These are phyloP conservation scores for Euura lappo DNA, from an alignment of 1,140 invertebrate species.

Conservation along the genomic window DNA sequence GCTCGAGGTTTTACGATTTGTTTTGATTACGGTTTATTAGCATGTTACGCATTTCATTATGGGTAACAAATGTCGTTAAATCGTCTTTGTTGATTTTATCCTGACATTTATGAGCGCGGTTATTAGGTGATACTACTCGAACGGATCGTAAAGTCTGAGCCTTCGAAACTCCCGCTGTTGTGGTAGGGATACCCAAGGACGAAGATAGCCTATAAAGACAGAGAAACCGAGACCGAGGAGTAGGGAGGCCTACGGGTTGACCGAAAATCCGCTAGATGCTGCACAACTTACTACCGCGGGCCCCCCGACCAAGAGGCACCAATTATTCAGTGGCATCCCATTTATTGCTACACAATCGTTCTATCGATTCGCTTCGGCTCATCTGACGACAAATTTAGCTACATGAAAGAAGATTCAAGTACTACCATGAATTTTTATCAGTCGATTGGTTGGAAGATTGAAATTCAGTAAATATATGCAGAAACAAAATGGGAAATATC, in stretches of 20 bases:
- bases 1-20: slow-evolving; percentile 52
- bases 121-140: slow-evolving; percentile 55
- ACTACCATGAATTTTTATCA: neutral
- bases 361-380: slow-evolving; percentile 22
- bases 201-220: neutral
- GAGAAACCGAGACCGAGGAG: slow-evolving; percentile 20
- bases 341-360: neutral
- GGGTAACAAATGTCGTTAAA: slow-evolving; percentile 54
- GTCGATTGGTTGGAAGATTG: neutral
- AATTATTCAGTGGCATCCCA: slow-evolving; percentile 14
- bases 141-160: slow-evolving; percentile 57
- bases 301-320: neutral
- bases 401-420: too few species aligned
- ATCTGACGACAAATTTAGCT: too few species aligned
- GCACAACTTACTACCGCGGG: neutral
- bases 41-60: slow-evolving; percentile 52
- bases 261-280: slow-evolving; percentile 47
- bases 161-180: slow-evolving; percentile 40
- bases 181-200: slow-evolving; percentile 20
- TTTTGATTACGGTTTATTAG: slow-evolving; percentile 60
- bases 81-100: slow-evolving; percentile 58
- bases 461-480: neutral
- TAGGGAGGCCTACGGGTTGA: slow-evolving; percentile 50
- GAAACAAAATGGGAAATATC: slow-evolving; percentile 50
- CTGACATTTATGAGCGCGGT: slow-evolving; percentile 59